Percentiles rank a stretch among this genome's conserved stretches.
Evolutionary conservation across 2,113 vertebrate genomes (phyloP).

Genomic region (Etheostoma spectabile): DNA sequence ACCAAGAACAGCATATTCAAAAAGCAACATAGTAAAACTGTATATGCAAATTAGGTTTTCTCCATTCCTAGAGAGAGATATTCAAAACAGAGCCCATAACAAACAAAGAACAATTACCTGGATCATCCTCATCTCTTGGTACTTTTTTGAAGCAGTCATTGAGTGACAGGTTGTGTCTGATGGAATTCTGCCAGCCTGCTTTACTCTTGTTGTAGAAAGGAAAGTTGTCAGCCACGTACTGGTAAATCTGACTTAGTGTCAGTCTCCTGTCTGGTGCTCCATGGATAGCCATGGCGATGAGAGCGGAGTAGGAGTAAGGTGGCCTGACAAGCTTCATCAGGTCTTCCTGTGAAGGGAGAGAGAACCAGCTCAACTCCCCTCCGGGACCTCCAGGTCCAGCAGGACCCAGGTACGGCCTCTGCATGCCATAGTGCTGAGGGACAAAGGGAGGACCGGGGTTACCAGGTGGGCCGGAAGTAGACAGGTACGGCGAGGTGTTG

Average conservation of each 20-base stretch:
- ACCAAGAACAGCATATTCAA: not conserved
- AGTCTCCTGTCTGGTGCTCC: conserved; percentile 93
- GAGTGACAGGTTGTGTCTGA: conserved; percentile 94
- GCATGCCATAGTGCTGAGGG: conserved; percentile 94
- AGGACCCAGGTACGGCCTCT: conserved; percentile 91
- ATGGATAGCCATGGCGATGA: conserved; percentile 99
- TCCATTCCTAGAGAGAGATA: not conserved
- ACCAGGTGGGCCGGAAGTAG: conserved; percentile 77
- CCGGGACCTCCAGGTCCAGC: conserved; percentile 85
- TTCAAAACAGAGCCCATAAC: not conserved
- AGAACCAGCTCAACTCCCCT: conserved; percentile 94
- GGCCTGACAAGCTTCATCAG: conserved; percentile 98
- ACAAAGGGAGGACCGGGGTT: conserved; percentile 89
- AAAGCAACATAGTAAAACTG: not conserved
- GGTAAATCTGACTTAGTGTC: conserved; percentile 98
- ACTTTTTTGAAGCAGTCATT: conserved; percentile 99
- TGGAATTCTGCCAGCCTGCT: conserved; percentile 97
- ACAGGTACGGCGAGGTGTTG: conserved; percentile 88
- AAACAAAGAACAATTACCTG: conserved; percentile 85
- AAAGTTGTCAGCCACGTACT: conserved; percentile 98
- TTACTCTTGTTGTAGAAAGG: conserved; percentile 99
- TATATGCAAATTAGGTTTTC: not conserved
- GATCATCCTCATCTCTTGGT: conserved; percentile 96
- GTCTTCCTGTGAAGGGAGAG: conserved; percentile 96
- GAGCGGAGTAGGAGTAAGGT: conserved; percentile 97